Conservation (phyloP, 2,888 invertebrate genomes). For the Orgyia antiqua region DNA sequence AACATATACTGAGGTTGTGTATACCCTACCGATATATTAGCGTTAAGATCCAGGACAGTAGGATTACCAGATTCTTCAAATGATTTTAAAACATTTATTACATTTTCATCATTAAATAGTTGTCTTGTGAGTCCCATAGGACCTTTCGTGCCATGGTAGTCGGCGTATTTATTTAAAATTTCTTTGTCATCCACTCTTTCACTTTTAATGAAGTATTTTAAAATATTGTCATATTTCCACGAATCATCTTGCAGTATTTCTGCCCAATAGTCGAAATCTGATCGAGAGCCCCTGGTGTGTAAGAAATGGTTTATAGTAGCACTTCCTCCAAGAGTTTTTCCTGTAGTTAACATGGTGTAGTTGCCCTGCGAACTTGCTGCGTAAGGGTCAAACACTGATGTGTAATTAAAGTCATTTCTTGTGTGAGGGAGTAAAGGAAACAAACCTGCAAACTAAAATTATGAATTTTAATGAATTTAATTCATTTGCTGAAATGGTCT, state of each 20-base stretch:
- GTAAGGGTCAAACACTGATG: slow-evolving; percentile 5
- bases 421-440: slow-evolving; percentile 6
- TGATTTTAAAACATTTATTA: slow-evolving; percentile 10
- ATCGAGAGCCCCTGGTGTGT: not conserved
- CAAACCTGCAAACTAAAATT: slow-evolving; percentile 6
- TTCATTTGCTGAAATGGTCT: too few species aligned
- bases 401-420: slow-evolving; percentile 7
- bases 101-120: not conserved
- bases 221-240: slow-evolving; percentile 8
- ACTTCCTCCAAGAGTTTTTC: slow-evolving; percentile 12
- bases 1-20: slow-evolving; percentile 10
- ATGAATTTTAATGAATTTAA: too few species aligned
- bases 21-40: slow-evolving; percentile 10
- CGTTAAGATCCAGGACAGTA: slow-evolving; percentile 13
- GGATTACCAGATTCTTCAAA: slow-evolving; percentile 15
- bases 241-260: slow-evolving; percentile 1
- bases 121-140: slow-evolving; percentile 13
- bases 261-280: slow-evolving; percentile 9
- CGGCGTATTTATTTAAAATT: slow-evolving; percentile 1
- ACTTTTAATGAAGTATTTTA: slow-evolving; percentile 12
- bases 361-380: slow-evolving; percentile 8
- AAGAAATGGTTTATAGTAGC: slow-evolving; percentile 10
- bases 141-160: slow-evolving; percentile 14
- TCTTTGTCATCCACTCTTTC: slow-evolving; percentile 8
- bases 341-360: slow-evolving; percentile 11